Percentiles rank a stretch among this genome's conserved stretches.
Conservation (phyloP, 1,140 invertebrate species). For the Pinna nobilis region DNA sequence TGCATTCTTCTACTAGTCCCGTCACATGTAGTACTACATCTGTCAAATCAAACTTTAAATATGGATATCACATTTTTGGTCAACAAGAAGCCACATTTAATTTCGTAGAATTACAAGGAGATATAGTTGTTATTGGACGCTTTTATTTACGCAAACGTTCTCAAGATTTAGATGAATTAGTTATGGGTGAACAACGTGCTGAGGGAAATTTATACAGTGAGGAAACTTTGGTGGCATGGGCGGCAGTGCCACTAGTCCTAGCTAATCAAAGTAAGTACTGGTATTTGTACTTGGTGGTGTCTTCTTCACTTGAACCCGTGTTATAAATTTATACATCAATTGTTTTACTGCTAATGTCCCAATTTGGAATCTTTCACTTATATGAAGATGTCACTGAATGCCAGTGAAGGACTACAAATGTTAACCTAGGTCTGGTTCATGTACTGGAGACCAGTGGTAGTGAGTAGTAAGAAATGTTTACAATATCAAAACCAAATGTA, state of each 20-base stretch:
- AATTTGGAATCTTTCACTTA: too few relatives aligned
- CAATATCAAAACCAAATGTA: too few relatives aligned
- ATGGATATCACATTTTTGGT: constrained; percentile 71
- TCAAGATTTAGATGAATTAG: constrained; percentile 37
- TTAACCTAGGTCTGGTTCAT: too few relatives aligned
- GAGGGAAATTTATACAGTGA: constrained; percentile 61
- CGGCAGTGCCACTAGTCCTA: constrained; percentile 64
- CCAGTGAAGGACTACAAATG: too few relatives aligned
- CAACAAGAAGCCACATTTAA: constrained; percentile 71
- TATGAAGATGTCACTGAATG: too few relatives aligned
- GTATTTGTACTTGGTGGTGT: too few relatives aligned
- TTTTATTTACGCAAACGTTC: constrained; percentile 62
- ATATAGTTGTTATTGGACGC: constrained; percentile 69
- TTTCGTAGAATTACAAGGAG: constrained; percentile 64
- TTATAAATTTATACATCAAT: too few relatives aligned
- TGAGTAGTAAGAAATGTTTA: too few relatives aligned
- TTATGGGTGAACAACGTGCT: constrained; percentile 44
- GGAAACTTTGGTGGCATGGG: constrained; percentile 69
- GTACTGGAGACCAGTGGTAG: too few relatives aligned
- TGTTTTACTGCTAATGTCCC: too few relatives aligned
- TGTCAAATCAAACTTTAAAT: constrained; percentile 70
- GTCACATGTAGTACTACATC: constrained; percentile 70
- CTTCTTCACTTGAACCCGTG: too few relatives aligned
- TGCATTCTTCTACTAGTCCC: constrained; percentile 68
- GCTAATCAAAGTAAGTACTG: constrained; percentile 26